Evolutionary conservation across 2,888 invertebrate genomes (phyloP).

Genomic region (Allolobophora icterica): DNA sequence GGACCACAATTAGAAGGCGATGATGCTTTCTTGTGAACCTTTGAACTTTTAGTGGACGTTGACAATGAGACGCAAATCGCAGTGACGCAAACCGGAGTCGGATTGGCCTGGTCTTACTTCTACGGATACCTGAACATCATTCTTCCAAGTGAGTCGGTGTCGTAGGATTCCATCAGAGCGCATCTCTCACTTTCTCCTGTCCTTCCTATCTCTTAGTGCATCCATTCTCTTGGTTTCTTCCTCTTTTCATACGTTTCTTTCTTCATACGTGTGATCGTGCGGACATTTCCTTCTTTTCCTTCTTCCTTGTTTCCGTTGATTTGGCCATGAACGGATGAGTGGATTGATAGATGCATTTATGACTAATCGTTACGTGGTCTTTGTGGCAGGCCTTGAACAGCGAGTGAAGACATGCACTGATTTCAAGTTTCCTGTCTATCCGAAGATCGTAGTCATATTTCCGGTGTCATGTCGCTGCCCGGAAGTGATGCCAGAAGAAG

Average conservation of each 20-base stretch:
- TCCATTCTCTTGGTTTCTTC: too few relatives aligned
- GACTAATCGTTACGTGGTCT: too few relatives aligned
- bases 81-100: conserved; percentile 30
- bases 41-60: conserved; percentile 18
- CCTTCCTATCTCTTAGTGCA: too few relatives aligned
- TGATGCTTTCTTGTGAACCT: too few relatives aligned
- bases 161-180: too few relatives aligned
- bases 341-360: too few relatives aligned
- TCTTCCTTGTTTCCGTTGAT: neutral
- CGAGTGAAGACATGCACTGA: neutral
- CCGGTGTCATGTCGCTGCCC: conserved; percentile 28
- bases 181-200: neutral
- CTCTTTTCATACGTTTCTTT: too few relatives aligned
- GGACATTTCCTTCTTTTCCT: too few relatives aligned
- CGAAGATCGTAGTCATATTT: conserved; percentile 20
- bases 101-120: conserved; percentile 34
- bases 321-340: too few relatives aligned
- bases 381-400: neutral
- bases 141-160: conserved; percentile 19
- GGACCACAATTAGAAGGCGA: too few relatives aligned
- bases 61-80: neutral
- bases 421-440: conserved; percentile 26
- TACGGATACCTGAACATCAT: conserved; percentile 33
- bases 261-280: too few relatives aligned
- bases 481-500: neutral